These are phyloP conservation scores for Sebastes wilsoni DNA, from an alignment of 2,797 vertebrate species.

Conservation along the genomic window DNA sequence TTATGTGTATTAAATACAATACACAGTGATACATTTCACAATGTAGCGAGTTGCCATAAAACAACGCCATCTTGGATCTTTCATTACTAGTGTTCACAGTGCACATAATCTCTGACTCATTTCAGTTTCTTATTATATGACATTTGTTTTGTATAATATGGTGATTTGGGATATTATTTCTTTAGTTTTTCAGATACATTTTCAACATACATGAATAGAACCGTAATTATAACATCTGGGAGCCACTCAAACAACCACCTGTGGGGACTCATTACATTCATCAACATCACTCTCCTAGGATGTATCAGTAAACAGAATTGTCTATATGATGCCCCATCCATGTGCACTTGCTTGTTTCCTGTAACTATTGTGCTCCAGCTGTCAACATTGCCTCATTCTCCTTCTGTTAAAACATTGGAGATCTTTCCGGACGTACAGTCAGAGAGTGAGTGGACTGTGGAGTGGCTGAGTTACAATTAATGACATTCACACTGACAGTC, in stretches of 20 bases:
- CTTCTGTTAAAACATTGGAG: background rate
- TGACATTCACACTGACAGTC: background rate
- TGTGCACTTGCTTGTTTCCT: background rate
- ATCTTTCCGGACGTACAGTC: background rate
- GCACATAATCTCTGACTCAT: too few species aligned
- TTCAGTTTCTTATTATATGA: too few species aligned
- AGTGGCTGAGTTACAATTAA: background rate
- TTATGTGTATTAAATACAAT: too few species aligned
- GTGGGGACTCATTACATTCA: background rate
- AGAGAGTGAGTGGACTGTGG: background rate
- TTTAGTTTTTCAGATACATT: too few species aligned
- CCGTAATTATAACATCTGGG: background rate
- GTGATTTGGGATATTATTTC: too few species aligned
- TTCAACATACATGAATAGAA: background rate
- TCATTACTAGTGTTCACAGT: too few species aligned
- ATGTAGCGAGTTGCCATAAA: too few species aligned
- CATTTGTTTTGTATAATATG: too few species aligned
- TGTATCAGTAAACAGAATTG: background rate
- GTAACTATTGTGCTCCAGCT: slow-evolving; percentile 4
- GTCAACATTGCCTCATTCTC: background rate
- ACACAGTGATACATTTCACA: too few species aligned
- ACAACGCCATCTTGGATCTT: too few species aligned
- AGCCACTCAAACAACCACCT: background rate
- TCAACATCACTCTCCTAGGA: background rate
- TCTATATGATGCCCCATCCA: background rate